phyloP scores from a whole-genome alignment of 2,797 vertebrate species.

The Botia kubotai region DNA sequence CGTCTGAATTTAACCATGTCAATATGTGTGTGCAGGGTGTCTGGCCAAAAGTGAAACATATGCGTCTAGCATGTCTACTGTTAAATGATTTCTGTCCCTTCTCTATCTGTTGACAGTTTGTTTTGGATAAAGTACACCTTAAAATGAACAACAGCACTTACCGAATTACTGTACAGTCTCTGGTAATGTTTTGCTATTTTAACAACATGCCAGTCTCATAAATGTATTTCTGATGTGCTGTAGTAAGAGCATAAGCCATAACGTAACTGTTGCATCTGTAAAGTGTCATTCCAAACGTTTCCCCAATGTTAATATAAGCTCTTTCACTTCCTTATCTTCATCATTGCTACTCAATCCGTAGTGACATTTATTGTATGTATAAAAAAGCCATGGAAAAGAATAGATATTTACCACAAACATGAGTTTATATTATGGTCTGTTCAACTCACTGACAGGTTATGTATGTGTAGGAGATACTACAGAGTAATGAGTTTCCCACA shows the following conservation, averaged over 20 bases:
- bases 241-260: background rate
- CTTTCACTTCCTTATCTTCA: too few relatives aligned
- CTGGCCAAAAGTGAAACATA: background rate
- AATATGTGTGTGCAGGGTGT: background rate
- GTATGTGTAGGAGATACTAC: too few relatives aligned
- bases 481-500: too few relatives aligned
- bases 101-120: constrained; percentile 3
- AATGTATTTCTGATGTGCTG: constrained; percentile 9
- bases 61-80: background rate
- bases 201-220: constrained; percentile 18
- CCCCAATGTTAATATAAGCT: too few relatives aligned
- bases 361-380: too few relatives aligned
- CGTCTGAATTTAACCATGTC: background rate
- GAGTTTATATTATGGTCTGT: too few relatives aligned
- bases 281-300: too few relatives aligned
- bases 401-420: too few relatives aligned
- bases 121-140: constrained; percentile 15
- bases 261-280: too few relatives aligned
- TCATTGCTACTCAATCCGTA: too few relatives aligned
- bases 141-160: background rate
- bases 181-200: constrained; percentile 5
- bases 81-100: background rate
- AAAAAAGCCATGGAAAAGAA: too few relatives aligned
- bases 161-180: background rate
- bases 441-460: too few relatives aligned